Percentiles rank a stretch among this genome's conserved stretches.
These are phyloP conservation scores for Thunnus maccoyii DNA, from an alignment of 2,113 vertebrate species.

Conservation along the genomic window DNA sequence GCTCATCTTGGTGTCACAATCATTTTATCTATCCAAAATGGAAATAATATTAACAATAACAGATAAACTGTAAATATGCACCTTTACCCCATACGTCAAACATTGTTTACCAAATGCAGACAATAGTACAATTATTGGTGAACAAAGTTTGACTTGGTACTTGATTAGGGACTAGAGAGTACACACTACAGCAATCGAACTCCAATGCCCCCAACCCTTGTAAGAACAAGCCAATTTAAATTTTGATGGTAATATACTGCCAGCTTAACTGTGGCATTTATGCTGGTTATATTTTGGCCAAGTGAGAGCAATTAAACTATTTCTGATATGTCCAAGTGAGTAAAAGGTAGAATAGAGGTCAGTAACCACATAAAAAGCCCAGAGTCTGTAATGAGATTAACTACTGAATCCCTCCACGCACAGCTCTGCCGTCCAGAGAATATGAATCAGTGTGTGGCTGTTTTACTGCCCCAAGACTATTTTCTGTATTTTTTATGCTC, in stretches of 20 bases:
- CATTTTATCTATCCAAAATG: background rate
- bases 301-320: constrained; percentile 56
- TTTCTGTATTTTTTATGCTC: constrained; percentile 54
- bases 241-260: background rate
- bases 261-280: constrained; percentile 20
- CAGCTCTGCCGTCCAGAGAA: constrained; percentile 46
- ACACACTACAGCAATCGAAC: constrained; percentile 6
- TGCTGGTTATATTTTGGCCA: constrained; percentile 30
- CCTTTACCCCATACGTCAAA: background rate
- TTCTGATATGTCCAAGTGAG: constrained; percentile 47
- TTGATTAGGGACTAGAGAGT: background rate
- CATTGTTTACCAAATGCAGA: constrained; percentile 1
- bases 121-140: background rate
- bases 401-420: constrained; percentile 47
- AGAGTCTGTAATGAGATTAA: constrained; percentile 65
- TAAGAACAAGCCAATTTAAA: constrained; percentile 16
- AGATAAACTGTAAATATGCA: background rate
- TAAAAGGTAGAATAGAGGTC: constrained; percentile 52
- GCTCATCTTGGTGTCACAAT: background rate
- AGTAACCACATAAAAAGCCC: constrained; percentile 40
- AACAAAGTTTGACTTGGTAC: background rate
- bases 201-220: background rate
- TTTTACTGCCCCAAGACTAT: constrained; percentile 60
- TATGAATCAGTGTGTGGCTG: constrained; percentile 66
- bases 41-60: background rate